Base-by-base conservation (phyloP, 1,140 invertebrate genomes). In the Nephila pilipes region DNA sequence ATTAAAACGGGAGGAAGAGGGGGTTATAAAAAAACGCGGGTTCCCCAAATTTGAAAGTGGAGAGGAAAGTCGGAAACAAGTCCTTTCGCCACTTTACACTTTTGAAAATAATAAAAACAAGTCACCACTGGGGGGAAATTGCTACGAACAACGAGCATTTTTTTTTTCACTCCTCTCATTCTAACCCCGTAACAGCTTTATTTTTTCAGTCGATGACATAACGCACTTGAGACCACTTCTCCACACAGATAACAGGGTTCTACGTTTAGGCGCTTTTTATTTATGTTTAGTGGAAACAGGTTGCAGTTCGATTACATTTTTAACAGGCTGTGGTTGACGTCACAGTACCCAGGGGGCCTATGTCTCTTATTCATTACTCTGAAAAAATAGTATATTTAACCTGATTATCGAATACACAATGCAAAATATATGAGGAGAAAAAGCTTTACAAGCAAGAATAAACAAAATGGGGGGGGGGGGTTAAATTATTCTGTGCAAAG, bases 241-340 rank as follows among this genome's bases (percentile, higher is more conserved):
- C n/a, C 12, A 46, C 38, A 57, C 10, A 57, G 65, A 88, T 88
- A 88, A 88, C 85, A 87, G 38, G 55, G 57, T 25, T n/a, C 83
- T 81, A 22, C 20, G 80, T 46, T 54, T 54, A 83, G 80, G 22
- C 18, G 10, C 14, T 22, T 57, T 55, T 83, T 83, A 83, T 83
- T 83, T 83, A 83, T 83, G 80, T 83, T 83, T 83, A 83, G 55
- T 38, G 38, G 85, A 87, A 87, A 87, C 85, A 87, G 85, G 85
- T 87, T 36, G 85, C 36, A 38, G 55, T 54, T 54, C 22, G 22
- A 3, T 16, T 87, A 36, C 25, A 60, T 63, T 22, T 63, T 87
- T 6, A 87, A 38, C 57, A 36, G 25, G 25, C 25, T 25, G 65
- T 32, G 25, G 25, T 1, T 75, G 65, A 75, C 29, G 65, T 65